Base-by-base conservation (phyloP, 2,797 vertebrate species). In the Muscicapa striata region DNA sequence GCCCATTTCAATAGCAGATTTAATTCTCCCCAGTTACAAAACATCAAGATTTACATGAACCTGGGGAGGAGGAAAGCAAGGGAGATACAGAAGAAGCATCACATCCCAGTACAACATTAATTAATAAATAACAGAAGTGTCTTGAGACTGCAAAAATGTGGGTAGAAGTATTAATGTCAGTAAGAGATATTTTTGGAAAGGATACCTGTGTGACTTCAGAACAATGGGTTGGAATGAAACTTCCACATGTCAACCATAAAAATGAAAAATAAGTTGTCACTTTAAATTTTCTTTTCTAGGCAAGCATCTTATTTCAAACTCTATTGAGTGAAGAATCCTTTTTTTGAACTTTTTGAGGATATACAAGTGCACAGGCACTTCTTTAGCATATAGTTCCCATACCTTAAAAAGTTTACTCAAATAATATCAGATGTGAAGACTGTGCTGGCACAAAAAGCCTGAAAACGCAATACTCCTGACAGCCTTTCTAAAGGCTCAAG, bases 11-110 rank as follows among this genome's bases (percentile, higher is more conserved):
- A 95, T 73, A 95, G 90, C 92, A 94, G 70, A 94, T 93, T 95
- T 94, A 95, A 95, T 97, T 96, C 62, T 94, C 89, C 67, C 32
- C 27, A 78, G 87, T 93, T 95, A 95, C 93, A 96, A 97, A 97
- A 58, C 83, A 96, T 69, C 22, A 87, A 96, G 94, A 97, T 97
- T 97, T 96, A 96, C 85, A 85, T 12, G 29, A 92, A 93, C 62
- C 27, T 77, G 34, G 76, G 92, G 87, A 93, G 52, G 57, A 26
- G 15, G 16, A 79, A 94, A 94, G 34, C 52, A 62, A 72, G 63
- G 43, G 76, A 94, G 76, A 83, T 84, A 88, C 15, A 69, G 48
- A 79, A 90, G 57, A 67, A 93, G 32, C 48, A 75, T 51, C 52
- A 36, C 36, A 92, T 74, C 84, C 54, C 57, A 81, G 32, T 80